phyloP scores from a whole-genome alignment of 2,113 vertebrate species.

The Aplodontia rufa region DNA sequence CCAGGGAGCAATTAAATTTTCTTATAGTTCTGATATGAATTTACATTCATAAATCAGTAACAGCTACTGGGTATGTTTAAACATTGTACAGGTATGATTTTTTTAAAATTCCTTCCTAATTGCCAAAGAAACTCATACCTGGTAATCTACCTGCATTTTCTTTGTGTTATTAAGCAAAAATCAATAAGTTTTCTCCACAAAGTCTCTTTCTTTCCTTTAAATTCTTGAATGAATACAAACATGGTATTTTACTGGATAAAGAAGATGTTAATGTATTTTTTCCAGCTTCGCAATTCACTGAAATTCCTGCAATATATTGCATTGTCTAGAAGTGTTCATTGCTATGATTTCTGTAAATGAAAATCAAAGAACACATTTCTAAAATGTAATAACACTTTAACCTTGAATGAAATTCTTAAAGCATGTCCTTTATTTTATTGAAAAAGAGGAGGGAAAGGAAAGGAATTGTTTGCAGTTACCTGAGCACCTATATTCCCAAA shows the following conservation, averaged over 20 bases:
- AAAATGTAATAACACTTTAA: conserved; percentile 45
- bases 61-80: background rate
- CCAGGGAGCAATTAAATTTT: conserved; percentile 45
- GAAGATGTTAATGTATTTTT: conserved; percentile 65
- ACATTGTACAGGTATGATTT: conserved; percentile 53
- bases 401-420: conserved; percentile 21
- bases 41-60: conserved; percentile 18
- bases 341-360: conserved; percentile 39
- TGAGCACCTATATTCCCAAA: conserved; percentile 18
- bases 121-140: conserved; percentile 38
- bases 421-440: background rate
- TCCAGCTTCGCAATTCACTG: conserved; percentile 63
- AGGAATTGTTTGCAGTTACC: background rate
- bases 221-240: conserved; percentile 63
- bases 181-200: conserved; percentile 64
- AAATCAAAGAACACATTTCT: conserved; percentile 49
- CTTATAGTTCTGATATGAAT: conserved; percentile 57
- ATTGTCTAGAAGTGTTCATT: conserved; percentile 63
- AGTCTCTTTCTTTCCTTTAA: conserved; percentile 31
- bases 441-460: background rate
- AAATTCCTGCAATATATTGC: conserved; percentile 66
- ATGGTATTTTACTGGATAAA: conserved; percentile 40
- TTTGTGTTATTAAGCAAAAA: conserved; percentile 64
- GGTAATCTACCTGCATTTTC: conserved; percentile 56
- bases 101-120: conserved; percentile 44